Evolutionary conservation across 2,888 invertebrate genomes (phyloP), one percentile per base, ranked within the genome.

Genomic region (Erpobdella octoculata): DNA sequence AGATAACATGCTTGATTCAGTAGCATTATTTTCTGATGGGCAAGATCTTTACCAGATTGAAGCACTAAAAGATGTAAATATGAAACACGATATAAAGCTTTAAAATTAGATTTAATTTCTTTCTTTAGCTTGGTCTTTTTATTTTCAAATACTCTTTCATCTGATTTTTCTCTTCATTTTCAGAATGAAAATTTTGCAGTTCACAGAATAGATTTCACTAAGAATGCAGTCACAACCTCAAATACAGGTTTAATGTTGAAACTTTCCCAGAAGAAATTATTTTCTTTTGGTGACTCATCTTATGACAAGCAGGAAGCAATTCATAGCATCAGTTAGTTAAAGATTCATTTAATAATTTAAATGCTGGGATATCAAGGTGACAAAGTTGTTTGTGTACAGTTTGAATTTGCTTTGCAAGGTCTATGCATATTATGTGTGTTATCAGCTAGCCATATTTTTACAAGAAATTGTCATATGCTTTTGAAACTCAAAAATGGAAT

Each of bases 151-250:
- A n/a, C 28, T 53, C 0, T 53, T 12, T 15, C 48, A 6, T 48
- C 9, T 53, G 1, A 1, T 53, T 53, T 25, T 53, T 37, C 36
- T 25, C 18, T 37, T 41, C 21, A 64, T 25, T 28, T 66, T 9
- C 76, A 71, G 71, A 79, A 90, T 90, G 91, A 91, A 81, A 89
- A 89, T 18, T 89, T 91, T 83, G 88, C 91, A 36, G 90, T 91
- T 15, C 86, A 90, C 74, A 89, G 89, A 76, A 86, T 89, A 77
- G 89, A 88, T 79, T 88, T 88, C 18, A 81, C 86, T 71, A 85
- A 85, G 71, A 85, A 86, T 75, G 87, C 88, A 5, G 80, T 83
- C 80, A 79, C 82, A 15, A 78, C 83, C 35, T 79, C 88, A 6
- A 87, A 86, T 78, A 89, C 28, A 28, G 53, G 53, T 1, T 28